Evolutionary conservation across 2,888 invertebrate species (phyloP).

Genomic region (Lottia scabra): DNA sequence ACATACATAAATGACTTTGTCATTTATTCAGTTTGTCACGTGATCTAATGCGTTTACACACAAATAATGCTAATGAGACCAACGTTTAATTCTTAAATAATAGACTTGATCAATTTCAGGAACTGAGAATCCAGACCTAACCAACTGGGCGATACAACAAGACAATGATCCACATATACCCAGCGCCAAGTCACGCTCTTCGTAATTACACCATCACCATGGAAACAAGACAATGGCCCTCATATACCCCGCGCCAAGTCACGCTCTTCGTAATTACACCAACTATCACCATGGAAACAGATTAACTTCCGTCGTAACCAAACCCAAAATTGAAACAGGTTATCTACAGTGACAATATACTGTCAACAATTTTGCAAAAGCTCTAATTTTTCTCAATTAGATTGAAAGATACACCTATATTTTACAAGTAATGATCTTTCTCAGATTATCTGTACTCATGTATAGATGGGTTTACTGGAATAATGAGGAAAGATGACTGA

Average conservation of each 20-base stretch:
- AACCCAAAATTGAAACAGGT: no score
- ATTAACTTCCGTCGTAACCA: no score
- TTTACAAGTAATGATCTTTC: no score
- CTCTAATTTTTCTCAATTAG: background rate
- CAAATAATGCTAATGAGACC: no score
- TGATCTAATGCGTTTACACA: no score
- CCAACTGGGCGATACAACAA: constrained; percentile 35
- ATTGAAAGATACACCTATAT: no score
- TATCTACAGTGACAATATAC: background rate
- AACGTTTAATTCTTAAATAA: no score
- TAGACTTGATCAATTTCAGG: background rate
- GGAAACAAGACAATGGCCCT: constrained; percentile 30
- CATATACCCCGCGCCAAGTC: constrained; percentile 40
- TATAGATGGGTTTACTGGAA: no score
- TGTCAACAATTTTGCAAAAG: background rate
- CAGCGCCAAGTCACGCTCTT: constrained; percentile 41
- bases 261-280: constrained; percentile 33
- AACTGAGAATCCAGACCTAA: constrained; percentile 18
- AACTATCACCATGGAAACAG: background rate
- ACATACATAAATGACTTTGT: no score
- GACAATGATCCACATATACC: constrained; percentile 33
- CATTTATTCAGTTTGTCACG: no score
- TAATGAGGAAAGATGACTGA: no score
- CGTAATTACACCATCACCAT: constrained; percentile 20
- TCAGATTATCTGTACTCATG: no score